Base-by-base conservation (phyloP, 2,113 vertebrate genomes). In the Electrona antarctica region DNA sequence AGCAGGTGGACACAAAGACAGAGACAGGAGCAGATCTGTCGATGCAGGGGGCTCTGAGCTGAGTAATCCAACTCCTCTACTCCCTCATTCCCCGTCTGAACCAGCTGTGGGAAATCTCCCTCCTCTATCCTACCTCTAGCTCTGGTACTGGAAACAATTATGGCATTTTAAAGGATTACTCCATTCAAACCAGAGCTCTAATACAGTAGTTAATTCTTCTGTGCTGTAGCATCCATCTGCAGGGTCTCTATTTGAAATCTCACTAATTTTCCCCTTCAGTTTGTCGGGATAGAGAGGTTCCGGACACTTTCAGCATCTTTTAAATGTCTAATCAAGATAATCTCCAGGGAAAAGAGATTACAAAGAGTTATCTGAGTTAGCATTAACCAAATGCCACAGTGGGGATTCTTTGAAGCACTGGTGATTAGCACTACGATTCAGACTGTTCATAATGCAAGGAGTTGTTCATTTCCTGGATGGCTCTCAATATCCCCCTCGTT, bases 391-490 rank as follows among this genome's bases (percentile, higher is more conserved):
- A 79, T 52, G 64, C 64, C 76, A 15, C 58, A 0, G 52, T 63
- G 69, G 10, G 45, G 57, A 51, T 73, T 57, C 10, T 14, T 47
- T 77, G 21, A 69, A 70, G 74, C 67, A 54, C 80, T 79, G 47
- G 14, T 28, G 73, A 56, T 70, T 70, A 66, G 29, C 13, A 29
- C 7, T 74, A 63, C 77, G 77, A 80, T 41, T 79, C 70, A 77
- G 66, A 6, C 68, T 60, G 71, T 64, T 49, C 68, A 76, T 69
- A 77, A 75, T 67, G 46, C 21, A 12, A 79, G 64, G 28, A 5
- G 60, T 71, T 57, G 64, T 67, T 81, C 76, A 66, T 73, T 83
- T 79, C 82, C 80, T 69, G 67, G 11, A 49, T n/a, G n/a, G 29
- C 29, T 67, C 33, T 45, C 8, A 29, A 15, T 13, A 46, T 28